Conservation (phyloP, 2,888 invertebrate genomes). For the Xestobium rufovillosum region DNA sequence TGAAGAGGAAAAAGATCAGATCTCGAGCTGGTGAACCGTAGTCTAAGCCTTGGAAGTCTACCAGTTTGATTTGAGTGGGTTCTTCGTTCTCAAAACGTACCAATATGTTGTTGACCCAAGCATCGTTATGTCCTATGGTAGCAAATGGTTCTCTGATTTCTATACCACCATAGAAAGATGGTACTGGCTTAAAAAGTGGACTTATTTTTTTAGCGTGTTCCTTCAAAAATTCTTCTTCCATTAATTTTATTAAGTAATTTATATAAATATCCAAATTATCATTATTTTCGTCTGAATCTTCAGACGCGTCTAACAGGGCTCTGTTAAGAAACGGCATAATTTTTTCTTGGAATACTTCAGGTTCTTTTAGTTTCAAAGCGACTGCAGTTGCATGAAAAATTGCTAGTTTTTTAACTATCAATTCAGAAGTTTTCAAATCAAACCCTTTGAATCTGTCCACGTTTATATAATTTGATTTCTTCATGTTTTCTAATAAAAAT, state of each 20-base stretch:
- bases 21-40: constrained; percentile 25
- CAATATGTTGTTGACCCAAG: constrained; percentile 23
- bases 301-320: too few species aligned
- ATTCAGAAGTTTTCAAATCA: constrained; percentile 40
- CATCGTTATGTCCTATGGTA: constrained; percentile 17
- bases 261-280: too few species aligned
- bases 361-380: constrained; percentile 40
- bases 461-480: constrained; percentile 38
- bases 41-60: constrained; percentile 29
- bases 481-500: constrained; percentile 47
- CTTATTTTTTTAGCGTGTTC: too few species aligned
- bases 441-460: constrained; percentile 40
- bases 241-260: too few species aligned
- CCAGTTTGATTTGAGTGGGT: constrained; percentile 25
- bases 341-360: constrained; percentile 28
- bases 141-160: constrained; percentile 21
- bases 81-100: constrained; percentile 23
- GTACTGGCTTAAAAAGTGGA: too few species aligned
- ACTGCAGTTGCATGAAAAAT: constrained; percentile 47
- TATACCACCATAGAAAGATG: too few species aligned
- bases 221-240: too few species aligned
- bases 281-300: too few species aligned
- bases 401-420: constrained; percentile 41
- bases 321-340: too few species aligned
- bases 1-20: constrained; percentile 28